Base-by-base conservation (phyloP, 2,888 invertebrate genomes). In the Odontocolon sp. region DNA sequence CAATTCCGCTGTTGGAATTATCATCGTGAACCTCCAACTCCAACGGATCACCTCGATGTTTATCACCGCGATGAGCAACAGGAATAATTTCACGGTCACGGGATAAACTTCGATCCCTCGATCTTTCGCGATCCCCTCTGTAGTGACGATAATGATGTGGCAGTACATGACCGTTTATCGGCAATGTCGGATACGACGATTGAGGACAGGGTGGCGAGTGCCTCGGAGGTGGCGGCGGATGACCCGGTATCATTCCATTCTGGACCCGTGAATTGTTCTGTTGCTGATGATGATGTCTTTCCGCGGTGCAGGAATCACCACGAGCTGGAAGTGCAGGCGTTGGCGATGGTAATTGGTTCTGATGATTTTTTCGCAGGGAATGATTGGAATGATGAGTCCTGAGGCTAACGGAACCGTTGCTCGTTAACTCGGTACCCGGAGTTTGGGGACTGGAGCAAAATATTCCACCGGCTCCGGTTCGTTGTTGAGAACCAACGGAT, bases 141-240 rank as follows among this genome's bases (percentile, higher is more conserved):
- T 87, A 86, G 45, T 87, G 87, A 69, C 88, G 87, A 73, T 88
- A 87, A 40, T 86, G 83, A 68, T 89, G 88, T 56, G 87, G 47
- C 2, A 18, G 26, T 16, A 80, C 86, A 79, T 88, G 87, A 33
- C 87, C 88, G 79, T 89, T 89, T 31, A 88, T 84, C 21, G 90
- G 88, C 75, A 90, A 79, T 1, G 90, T 90, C 4, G 90, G 89
- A 47, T 90, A 90, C 11, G 84, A 82, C 11, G 86, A 81, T 56
- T 87, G 67, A 79, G 67, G 80, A 81, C 80, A 81, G 0, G 80
- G 79, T 3, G 83, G 81, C 73, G 81, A 80, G 59, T 80, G 81
- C 61, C 76, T 74, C 2, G 77, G 78, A 1, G 78, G 68, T 5
- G 81, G 76, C 9, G 73, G 77, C 8, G 80, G 81, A 75, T 78